Conservation (phyloP, 2,113 vertebrate genomes). For the Azemiops feae region DNA sequence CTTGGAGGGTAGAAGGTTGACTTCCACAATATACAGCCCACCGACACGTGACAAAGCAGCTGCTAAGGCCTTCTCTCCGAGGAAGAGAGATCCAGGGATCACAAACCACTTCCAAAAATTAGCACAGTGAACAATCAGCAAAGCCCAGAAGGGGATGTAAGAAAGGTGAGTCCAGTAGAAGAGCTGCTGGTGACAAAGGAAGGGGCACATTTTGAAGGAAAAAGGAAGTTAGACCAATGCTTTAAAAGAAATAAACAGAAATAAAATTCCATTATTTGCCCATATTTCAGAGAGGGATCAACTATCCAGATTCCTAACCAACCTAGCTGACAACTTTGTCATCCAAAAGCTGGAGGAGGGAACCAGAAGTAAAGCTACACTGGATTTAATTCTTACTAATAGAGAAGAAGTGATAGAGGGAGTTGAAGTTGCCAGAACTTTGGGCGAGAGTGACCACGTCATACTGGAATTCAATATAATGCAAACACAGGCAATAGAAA, state of each 20-base stretch:
- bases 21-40: slow-evolving; percentile 78
- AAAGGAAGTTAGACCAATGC: not conserved
- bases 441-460: no score
- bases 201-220: not conserved
- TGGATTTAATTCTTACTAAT: no score
- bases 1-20: slow-evolving; percentile 87
- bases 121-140: slow-evolving; percentile 84
- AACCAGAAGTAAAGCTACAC: no score
- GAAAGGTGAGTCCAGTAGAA: slow-evolving; percentile 92
- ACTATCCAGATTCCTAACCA: no score
- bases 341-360: no score
- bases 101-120: slow-evolving; percentile 95
- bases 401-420: no score
- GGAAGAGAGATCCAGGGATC: slow-evolving; percentile 77
- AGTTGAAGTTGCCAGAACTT: no score
- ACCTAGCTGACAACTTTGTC: no score
- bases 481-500: no score
- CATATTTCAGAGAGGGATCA: not conserved
- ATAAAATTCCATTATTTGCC: not conserved
- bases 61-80: slow-evolving; percentile 80
- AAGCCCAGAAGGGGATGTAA: slow-evolving; percentile 79
- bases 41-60: slow-evolving; percentile 69
- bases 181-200: slow-evolving; percentile 64
- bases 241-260: not conserved
- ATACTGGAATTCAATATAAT: no score